Conservation (phyloP, 2,113 vertebrate species). For the Zosterops hypoxanthus region DNA sequence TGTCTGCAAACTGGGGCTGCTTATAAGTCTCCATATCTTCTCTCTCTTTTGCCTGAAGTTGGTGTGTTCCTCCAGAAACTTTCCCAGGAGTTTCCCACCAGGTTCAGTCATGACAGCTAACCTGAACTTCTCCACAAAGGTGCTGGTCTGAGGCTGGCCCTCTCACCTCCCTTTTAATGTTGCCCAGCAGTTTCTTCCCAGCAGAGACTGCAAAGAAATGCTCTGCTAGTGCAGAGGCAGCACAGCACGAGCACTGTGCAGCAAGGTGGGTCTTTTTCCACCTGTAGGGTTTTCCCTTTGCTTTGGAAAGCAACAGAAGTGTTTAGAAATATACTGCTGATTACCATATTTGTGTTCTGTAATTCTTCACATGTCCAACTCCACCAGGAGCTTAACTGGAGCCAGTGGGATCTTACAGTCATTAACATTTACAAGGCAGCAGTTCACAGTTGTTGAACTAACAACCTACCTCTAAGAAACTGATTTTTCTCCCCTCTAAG, state of each 20-base stretch:
- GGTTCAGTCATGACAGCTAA: not conserved
- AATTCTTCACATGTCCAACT: constrained; percentile 52
- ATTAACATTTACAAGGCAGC: constrained; percentile 65
- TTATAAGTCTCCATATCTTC: not conserved
- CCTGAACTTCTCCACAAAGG: not conserved
- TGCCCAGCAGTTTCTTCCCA: not conserved
- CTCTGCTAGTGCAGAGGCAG: not conserved
- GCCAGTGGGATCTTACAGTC: constrained; percentile 61
- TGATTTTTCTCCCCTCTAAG: constrained; percentile 55
- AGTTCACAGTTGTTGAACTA: constrained; percentile 57
- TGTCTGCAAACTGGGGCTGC: not conserved
- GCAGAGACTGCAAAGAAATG: not conserved
- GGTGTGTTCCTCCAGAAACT: not conserved
- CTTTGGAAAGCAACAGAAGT: constrained; percentile 3
- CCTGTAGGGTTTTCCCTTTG: not conserved
- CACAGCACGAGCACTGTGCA: rapidly evolving
- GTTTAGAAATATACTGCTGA: constrained; percentile 38
- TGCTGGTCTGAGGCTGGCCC: not conserved
- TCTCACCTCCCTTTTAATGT: not conserved
- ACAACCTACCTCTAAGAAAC: constrained; percentile 55
- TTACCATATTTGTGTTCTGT: constrained; percentile 54
- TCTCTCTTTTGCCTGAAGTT: not conserved
- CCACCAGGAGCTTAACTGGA: constrained; percentile 63
- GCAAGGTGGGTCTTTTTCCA: not conserved
- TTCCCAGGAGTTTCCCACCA: not conserved